phyloP scores from a whole-genome alignment of 2,797 vertebrate genomes.

The Poecile montanus region DNA sequence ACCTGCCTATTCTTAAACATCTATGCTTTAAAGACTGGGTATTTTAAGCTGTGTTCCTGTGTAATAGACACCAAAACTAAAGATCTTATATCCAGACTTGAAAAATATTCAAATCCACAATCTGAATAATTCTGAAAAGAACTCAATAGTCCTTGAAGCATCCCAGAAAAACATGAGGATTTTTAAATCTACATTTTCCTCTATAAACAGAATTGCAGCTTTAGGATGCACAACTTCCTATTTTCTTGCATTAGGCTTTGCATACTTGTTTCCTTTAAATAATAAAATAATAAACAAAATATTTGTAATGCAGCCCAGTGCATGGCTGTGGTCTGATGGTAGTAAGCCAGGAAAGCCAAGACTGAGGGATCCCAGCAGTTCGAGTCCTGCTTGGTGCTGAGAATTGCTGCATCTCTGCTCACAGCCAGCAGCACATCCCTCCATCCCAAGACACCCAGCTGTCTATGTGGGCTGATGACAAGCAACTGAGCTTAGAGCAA shows the following conservation, averaged over 20 bases:
- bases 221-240: not conserved
- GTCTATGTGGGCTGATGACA: not conserved
- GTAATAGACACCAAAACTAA: not conserved
- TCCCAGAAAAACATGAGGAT: not conserved
- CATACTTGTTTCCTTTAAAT: not conserved
- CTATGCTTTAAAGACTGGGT: not conserved
- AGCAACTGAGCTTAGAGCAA: not conserved
- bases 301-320: not conserved
- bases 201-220: not conserved
- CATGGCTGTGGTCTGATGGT: not conserved
- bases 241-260: not conserved
- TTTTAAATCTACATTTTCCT: not conserved
- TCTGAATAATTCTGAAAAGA: not conserved
- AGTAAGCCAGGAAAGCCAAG: not conserved
- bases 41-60: not conserved
- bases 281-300: not conserved
- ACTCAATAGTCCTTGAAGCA: not conserved
- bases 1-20: not conserved
- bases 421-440: not conserved
- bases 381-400: not conserved
- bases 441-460: not conserved
- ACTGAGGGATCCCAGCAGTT: not conserved
- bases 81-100: not conserved
- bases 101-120: not conserved
- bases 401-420: not conserved